Percentiles rank a stretch among this genome's conserved stretches.
phyloP scores from a whole-genome alignment of 2,888 invertebrate species.

The Tanypteryx hageni region DNA sequence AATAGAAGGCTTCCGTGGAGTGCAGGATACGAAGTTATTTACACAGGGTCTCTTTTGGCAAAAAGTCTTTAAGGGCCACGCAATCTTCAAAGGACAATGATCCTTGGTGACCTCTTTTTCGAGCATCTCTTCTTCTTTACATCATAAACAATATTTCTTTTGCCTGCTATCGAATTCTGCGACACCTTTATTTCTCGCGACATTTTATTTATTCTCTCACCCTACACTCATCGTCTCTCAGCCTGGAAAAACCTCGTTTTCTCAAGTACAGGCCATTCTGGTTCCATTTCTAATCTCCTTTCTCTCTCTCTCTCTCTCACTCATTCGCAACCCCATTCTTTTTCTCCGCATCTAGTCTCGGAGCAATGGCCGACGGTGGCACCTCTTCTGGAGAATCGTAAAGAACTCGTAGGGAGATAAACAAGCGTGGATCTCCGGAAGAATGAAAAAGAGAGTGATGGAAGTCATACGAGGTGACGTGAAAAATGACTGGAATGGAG shows the following conservation, averaged over 20 bases:
- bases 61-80: background rate
- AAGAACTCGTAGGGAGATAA: background rate
- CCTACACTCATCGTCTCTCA: background rate
- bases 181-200: background rate
- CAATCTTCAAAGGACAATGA: constrained; percentile 3
- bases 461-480: background rate
- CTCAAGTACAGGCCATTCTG: background rate
- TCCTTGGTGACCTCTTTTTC: background rate
- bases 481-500: background rate
- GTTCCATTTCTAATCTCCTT: background rate
- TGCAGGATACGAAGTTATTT: constrained; percentile 8
- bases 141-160: background rate
- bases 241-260: background rate
- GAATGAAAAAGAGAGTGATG: background rate
- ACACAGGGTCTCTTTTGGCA: background rate
- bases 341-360: background rate
- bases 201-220: background rate
- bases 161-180: background rate
- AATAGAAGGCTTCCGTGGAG: no score
- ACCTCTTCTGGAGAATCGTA: background rate
- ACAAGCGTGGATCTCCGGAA: background rate
- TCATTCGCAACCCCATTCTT: background rate
- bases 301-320: background rate
- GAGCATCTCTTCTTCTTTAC: background rate
- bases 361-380: background rate